Evolutionary conservation across 2,113 vertebrate species (phyloP).

Genomic region (Podarcis raffonei): DNA sequence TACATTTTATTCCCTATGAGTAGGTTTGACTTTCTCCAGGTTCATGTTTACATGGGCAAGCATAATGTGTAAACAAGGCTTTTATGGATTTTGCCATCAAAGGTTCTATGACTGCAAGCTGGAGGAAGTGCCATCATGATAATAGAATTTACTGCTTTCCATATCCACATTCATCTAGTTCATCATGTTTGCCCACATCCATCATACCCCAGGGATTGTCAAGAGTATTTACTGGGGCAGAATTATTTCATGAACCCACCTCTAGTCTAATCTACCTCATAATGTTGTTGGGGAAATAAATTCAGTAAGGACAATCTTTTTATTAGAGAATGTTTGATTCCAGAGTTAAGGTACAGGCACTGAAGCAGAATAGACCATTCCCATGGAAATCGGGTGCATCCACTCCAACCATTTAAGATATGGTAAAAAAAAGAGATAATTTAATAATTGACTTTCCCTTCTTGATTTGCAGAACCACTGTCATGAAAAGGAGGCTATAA

Average conservation of each 20-base stretch:
- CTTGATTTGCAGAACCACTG: slow-evolving; percentile 72
- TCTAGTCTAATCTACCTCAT: not conserved
- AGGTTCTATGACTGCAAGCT: not conserved
- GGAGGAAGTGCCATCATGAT: not conserved
- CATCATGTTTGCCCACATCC: not conserved
- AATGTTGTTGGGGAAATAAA: not conserved
- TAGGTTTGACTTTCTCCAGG: not conserved
- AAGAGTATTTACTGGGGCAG: not conserved
- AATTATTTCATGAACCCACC: not conserved
- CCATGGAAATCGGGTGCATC: not conserved
- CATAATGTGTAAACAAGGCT: not conserved
- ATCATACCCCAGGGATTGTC: not conserved
- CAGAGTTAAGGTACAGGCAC: too few relatives aligned
- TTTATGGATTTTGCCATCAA: not conserved
- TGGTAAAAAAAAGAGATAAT: not conserved
- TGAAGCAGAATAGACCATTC: not conserved
- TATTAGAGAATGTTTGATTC: too few relatives aligned
- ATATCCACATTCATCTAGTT: not conserved
- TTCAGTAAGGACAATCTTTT: not conserved
- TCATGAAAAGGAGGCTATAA: slow-evolving; percentile 78
- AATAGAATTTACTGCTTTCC: not conserved
- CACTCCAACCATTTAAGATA: not conserved
- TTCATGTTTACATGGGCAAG: not conserved
- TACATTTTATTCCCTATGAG: not conserved
- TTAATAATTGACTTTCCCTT: slow-evolving; percentile 39